These are phyloP conservation scores for Chydorus sphaericus DNA, from an alignment of 2,888 invertebrate species.

Conservation along the genomic window DNA sequence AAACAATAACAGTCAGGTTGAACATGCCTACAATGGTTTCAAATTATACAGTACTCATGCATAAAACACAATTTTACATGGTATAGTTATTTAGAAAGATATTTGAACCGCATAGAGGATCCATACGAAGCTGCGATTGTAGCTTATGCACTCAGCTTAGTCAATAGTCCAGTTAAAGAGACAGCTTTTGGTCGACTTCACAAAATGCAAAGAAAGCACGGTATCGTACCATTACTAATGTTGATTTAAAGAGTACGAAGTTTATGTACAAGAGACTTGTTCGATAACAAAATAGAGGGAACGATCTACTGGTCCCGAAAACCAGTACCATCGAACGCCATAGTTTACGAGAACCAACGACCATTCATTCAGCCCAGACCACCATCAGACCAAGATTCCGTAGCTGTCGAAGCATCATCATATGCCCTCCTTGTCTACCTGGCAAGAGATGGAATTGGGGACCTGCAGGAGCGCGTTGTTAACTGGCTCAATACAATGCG, in stretches of 20 bases:
- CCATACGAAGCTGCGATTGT: slow-evolving; percentile 36
- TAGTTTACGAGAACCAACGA: slow-evolving; percentile 29
- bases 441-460: slow-evolving; percentile 28
- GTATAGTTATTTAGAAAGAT: slow-evolving; percentile 27
- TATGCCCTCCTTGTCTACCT: slow-evolving; percentile 37
- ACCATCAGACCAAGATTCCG: slow-evolving; percentile 32
- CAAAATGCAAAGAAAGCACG: slow-evolving; percentile 22
- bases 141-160: slow-evolving; percentile 33
- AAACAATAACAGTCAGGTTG: slow-evolving; percentile 23
- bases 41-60: no score
- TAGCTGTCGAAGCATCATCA: slow-evolving; percentile 37
- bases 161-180: slow-evolving; percentile 29
- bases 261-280: no score
- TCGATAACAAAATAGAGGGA: slow-evolving; percentile 26
- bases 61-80: not conserved
- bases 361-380: slow-evolving; percentile 31
- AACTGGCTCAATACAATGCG: slow-evolving; percentile 32
- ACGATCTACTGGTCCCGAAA: slow-evolving; percentile 31
- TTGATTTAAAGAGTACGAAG: not conserved
- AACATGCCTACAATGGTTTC: not conserved
- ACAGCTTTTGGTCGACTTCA: slow-evolving; percentile 27
- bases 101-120: slow-evolving; percentile 26
- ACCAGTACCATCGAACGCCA: slow-evolving; percentile 23
- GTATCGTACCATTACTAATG: slow-evolving; percentile 18
- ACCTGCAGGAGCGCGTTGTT: slow-evolving; percentile 29